A percentile compares a stretch with the other conserved stretches of the same genome.
Evolutionary conservation across 2,888 invertebrate genomes (phyloP).

Genomic region (Apoda limacodes): DNA sequence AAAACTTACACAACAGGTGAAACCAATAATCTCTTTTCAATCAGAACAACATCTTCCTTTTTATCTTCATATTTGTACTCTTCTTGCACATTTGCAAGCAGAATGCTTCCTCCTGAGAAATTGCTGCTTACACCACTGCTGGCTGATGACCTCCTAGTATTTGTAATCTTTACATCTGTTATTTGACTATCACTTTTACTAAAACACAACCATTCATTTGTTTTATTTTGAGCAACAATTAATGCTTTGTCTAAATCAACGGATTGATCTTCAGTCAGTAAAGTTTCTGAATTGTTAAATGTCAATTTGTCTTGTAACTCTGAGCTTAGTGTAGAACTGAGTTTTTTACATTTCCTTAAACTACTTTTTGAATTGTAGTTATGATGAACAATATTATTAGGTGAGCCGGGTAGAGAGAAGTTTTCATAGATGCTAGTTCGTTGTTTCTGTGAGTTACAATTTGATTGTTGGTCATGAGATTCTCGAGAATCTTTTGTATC

Average conservation of each 20-base stretch:
- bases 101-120: constrained; percentile 48
- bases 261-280: constrained; percentile 30
- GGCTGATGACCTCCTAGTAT: constrained; percentile 55
- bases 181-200: constrained; percentile 26
- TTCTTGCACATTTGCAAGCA: constrained; percentile 73
- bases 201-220: constrained; percentile 47
- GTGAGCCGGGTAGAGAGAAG: constrained; percentile 56
- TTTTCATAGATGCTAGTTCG: constrained; percentile 49
- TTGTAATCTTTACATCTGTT: constrained; percentile 27
- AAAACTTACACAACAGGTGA: constrained; percentile 64
- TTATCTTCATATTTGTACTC: constrained; percentile 81
- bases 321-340: constrained; percentile 12
- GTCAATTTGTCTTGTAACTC: constrained; percentile 19
- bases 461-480: constrained; percentile 14
- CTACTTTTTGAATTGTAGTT: constrained; percentile 50
- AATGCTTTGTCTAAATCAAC: constrained; percentile 41
- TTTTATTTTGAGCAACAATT: constrained; percentile 47
- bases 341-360: constrained; percentile 31
- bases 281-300: constrained; percentile 20
- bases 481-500: constrained; percentile 19
- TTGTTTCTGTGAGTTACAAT: too few species aligned
- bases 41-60: constrained; percentile 76
- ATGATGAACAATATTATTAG: constrained; percentile 42
- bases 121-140: constrained; percentile 59
- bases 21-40: constrained; percentile 72